A percentile compares a stretch with the other conserved stretches of the same genome.
phyloP scores from a whole-genome alignment of 2,888 invertebrate species.

The Drosophila fulvimacula region DNA sequence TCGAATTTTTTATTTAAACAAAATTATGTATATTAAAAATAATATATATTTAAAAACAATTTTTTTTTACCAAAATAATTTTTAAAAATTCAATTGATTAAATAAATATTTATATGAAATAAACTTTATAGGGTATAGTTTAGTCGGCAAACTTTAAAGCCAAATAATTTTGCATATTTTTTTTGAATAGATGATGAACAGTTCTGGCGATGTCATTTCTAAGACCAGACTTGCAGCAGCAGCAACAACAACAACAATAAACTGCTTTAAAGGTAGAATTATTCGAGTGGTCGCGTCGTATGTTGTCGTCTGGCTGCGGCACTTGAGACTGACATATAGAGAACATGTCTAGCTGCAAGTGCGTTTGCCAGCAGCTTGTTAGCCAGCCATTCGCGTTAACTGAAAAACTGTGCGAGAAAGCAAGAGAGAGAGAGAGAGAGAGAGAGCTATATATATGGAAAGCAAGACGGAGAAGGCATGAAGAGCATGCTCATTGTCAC shows the following conservation, averaged over 20 bases:
- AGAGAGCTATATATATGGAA: background rate
- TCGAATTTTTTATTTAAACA: too few relatives aligned
- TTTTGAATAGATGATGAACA: slow-evolving; percentile 38
- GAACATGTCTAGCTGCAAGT: slow-evolving; percentile 72
- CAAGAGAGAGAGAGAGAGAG: background rate
- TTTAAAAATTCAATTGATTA: too few relatives aligned
- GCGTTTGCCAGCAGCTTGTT: slow-evolving; percentile 51
- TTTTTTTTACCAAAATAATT: too few relatives aligned
- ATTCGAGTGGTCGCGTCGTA: slow-evolving; percentile 32
- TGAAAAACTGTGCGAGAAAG: background rate
- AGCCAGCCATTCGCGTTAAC: slow-evolving; percentile 24
- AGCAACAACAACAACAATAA: slow-evolving; percentile 11
- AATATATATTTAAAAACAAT: too few relatives aligned
- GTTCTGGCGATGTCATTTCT: slow-evolving; percentile 29
- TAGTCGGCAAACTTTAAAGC: background rate
- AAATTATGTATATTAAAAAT: too few relatives aligned
- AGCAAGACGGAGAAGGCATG: too few relatives aligned
- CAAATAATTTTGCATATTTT: slow-evolving; percentile 4
- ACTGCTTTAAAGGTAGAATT: slow-evolving; percentile 20
- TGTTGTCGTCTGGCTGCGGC: slow-evolving; percentile 68
- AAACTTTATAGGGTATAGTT: slow-evolving; percentile 6
- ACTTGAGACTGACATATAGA: slow-evolving; percentile 77
- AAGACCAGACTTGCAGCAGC: slow-evolving; percentile 14
- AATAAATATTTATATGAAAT: too few relatives aligned
- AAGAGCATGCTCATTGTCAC: slow-evolving; percentile 59